Conservation (phyloP, 2,113 vertebrate species). For the Corythoichthys haematopterus region DNA sequence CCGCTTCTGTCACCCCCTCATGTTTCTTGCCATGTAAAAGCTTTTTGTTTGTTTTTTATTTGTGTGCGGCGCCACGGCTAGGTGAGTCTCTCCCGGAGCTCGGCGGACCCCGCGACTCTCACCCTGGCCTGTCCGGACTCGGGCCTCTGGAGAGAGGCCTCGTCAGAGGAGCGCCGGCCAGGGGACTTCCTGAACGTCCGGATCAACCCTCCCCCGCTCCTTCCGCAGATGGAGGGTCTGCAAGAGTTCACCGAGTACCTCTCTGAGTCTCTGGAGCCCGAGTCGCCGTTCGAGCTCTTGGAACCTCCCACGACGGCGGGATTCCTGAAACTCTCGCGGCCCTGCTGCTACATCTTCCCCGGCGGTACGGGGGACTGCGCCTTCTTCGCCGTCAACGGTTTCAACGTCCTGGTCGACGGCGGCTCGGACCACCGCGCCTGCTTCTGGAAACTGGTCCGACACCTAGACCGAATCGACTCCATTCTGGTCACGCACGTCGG, state of each 20-base stretch:
- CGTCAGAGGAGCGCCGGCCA: slow-evolving; percentile 66
- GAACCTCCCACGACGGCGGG: slow-evolving; percentile 84
- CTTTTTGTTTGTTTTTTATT: too few species aligned
- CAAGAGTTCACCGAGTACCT: slow-evolving; percentile 89
- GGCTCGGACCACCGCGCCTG: slow-evolving; percentile 85
- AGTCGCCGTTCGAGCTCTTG: slow-evolving; percentile 85
- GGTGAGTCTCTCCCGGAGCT: slow-evolving; percentile 67
- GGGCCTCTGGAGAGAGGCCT: slow-evolving; percentile 76
- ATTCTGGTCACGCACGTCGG: slow-evolving; percentile 85
- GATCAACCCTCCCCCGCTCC: slow-evolving; percentile 73
- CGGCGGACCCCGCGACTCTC: slow-evolving; percentile 55
- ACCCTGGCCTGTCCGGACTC: slow-evolving; percentile 81
- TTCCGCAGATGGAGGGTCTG: slow-evolving; percentile 84
- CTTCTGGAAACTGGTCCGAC: slow-evolving; percentile 95
- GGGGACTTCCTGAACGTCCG: slow-evolving; percentile 75
- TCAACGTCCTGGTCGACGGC: slow-evolving; percentile 87
- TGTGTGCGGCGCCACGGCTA: too few species aligned
- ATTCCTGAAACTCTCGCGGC: slow-evolving; percentile 87
- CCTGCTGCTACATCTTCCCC: slow-evolving; percentile 96
- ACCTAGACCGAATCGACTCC: slow-evolving; percentile 90
- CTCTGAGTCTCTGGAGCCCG: slow-evolving; percentile 82
- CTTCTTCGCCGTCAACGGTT: slow-evolving; percentile 90
- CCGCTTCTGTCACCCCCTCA: not conserved
- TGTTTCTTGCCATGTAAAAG: not conserved
- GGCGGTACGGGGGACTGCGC: slow-evolving; percentile 86